Conservation (phyloP, 2,113 vertebrate genomes). For the Malurus melanocephalus region DNA sequence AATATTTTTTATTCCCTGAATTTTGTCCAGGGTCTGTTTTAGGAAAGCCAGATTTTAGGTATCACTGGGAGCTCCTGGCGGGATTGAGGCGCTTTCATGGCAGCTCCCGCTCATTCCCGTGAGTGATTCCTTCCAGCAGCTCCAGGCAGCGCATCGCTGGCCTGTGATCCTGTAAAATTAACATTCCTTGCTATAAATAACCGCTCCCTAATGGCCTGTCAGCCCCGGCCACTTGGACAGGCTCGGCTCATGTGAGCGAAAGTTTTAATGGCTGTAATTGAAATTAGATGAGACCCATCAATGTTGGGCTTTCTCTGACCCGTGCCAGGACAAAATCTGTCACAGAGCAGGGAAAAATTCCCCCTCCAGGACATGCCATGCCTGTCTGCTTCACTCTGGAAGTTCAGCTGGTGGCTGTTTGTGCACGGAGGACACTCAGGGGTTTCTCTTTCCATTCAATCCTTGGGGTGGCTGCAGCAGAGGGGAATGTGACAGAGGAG, state of each 20-base stretch:
- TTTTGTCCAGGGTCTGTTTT: too few relatives aligned
- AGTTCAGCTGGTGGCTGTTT: neutral
- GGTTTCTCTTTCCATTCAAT: fast-evolving
- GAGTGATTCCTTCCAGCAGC: constrained; percentile 68
- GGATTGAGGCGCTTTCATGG: constrained; percentile 20
- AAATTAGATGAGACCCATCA: constrained; percentile 74
- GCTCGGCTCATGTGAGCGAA: constrained; percentile 62
- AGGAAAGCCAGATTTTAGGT: too few relatives aligned
- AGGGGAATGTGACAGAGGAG: neutral
- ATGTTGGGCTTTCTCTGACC: constrained; percentile 60
- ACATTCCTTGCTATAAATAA: constrained; percentile 73
- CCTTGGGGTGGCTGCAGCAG: fast-evolving
- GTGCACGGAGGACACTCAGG: fast-evolving
- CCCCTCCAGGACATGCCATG: neutral
- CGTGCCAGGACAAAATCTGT: constrained; percentile 56
- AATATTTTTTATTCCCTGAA: too few relatives aligned
- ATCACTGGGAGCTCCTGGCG: neutral
- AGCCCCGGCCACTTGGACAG: constrained; percentile 55
- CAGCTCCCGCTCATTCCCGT: constrained; percentile 15
- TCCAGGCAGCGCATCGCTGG: constrained; percentile 66
- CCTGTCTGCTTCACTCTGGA: neutral
- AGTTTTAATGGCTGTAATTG: constrained; percentile 72
- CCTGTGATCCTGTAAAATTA: constrained; percentile 73
- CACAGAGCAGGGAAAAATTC: constrained; percentile 35
- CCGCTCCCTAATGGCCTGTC: constrained; percentile 68